A percentile compares a stretch with the other conserved stretches of the same genome.
phyloP scores from a whole-genome alignment of 2,113 vertebrate species.

The Puma concolor region DNA sequence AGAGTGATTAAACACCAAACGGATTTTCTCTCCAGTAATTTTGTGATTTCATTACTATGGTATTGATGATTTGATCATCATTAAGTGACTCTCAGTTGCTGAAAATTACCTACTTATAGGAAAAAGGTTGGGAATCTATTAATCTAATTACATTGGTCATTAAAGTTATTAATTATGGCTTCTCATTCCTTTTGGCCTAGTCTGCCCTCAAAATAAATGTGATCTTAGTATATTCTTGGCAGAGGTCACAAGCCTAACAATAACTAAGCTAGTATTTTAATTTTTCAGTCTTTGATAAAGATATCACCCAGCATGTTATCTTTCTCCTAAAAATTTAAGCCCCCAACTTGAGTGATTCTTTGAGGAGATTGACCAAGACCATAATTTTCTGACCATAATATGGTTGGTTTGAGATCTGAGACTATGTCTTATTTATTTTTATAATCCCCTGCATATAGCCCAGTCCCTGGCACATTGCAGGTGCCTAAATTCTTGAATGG shows the following conservation, averaged over 20 bases:
- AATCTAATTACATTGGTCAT: neutral
- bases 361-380: neutral
- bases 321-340: slow-evolving; percentile 31
- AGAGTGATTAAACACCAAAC: neutral
- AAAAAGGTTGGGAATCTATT: slow-evolving; percentile 47
- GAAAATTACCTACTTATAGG: slow-evolving; percentile 16
- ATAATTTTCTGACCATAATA: slow-evolving; percentile 33
- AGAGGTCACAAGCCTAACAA: neutral
- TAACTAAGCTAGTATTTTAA: neutral
- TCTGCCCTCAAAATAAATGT: neutral
- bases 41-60: neutral
- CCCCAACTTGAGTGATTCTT: slow-evolving; percentile 39
- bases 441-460: neutral
- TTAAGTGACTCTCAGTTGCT: slow-evolving; percentile 28
- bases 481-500: neutral
- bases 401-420: neutral
- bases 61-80: slow-evolving; percentile 46
- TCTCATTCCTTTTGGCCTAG: slow-evolving; percentile 11
- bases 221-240: neutral
- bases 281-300: slow-evolving; percentile 22
- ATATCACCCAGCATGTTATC: neutral
- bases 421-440: slow-evolving; percentile 35
- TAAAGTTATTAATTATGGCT: slow-evolving; percentile 21
- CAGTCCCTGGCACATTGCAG: neutral
- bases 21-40: neutral